Evolutionary conservation across 2,888 invertebrate genomes (phyloP).

Genomic region (Cosmorhoe ocellata): DNA sequence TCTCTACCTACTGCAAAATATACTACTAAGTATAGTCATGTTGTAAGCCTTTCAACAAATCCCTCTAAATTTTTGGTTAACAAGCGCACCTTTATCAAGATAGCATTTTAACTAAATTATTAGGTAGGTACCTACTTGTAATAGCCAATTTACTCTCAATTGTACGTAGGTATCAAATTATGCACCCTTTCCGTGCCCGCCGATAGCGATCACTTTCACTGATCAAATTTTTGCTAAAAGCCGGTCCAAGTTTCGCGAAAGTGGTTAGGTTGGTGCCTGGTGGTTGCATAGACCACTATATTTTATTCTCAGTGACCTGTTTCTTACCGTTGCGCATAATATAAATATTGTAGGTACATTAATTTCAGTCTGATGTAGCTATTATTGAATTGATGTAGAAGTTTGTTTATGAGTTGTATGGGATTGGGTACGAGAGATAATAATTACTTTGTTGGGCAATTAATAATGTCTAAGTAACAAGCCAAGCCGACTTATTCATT

Average conservation of each 20-base stretch:
- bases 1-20: too few relatives aligned
- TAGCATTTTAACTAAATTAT: too few relatives aligned
- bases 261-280: conserved; percentile 70
- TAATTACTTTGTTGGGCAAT: conserved; percentile 4
- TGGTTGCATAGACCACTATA: conserved; percentile 49
- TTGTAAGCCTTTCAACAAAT: too few relatives aligned
- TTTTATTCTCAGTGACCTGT: conserved; percentile 42
- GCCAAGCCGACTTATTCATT: background rate
- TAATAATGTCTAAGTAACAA: background rate
- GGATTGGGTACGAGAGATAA: background rate
- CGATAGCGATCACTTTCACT: conserved; percentile 73
- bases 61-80: too few relatives aligned
- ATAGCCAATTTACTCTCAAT: conserved; percentile 11
- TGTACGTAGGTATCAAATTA: conserved; percentile 55
- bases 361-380: conserved; percentile 6
- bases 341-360: conserved; percentile 18
- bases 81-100: too few relatives aligned
- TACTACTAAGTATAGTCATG: too few relatives aligned
- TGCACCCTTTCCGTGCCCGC: conserved; percentile 49
- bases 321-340: conserved; percentile 39
- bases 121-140: too few relatives aligned
- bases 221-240: conserved; percentile 81
- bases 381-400: background rate
- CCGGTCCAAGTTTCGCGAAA: conserved; percentile 78
- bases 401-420: conserved; percentile 5